Base-by-base conservation (phyloP, 2,113 vertebrate genomes). In the Pachyramphus minor region DNA sequence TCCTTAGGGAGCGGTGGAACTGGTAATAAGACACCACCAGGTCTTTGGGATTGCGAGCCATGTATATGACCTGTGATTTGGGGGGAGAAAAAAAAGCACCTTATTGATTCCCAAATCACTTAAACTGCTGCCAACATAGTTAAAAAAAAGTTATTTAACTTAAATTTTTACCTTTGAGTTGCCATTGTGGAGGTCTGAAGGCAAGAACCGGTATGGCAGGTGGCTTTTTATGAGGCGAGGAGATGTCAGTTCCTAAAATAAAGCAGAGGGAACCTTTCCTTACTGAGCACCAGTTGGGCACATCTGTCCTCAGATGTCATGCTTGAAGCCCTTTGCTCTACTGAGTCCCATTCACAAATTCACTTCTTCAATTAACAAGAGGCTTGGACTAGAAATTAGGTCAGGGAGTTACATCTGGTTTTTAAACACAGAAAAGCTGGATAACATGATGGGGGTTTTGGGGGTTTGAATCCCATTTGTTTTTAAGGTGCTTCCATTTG, bases 1-100 rank as follows among this genome's bases (percentile, higher is more conserved):
- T 99, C 93, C 99, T 97, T 86, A 99, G 98, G 33, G 99, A 99
- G 93, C 99, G 99, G 92, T 99, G 99, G 96, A 99, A 99, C 98
- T 99, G 99, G 83, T 99, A 99, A 88, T 99, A 99, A 56, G 99
- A 99, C 76, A 99, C 99, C 62, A 99, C 99, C 97, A 99, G 97
- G 96, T 99, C 99, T 98, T 99, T 99, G 62, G 99, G 99, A 96
- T 99, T 99, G 11, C 99, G 98, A 55, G 99, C 99, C 99, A 99
- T 99, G 96, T 99, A 99, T 96, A 99, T 99, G 94, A 99, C 99
- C 99, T 99, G 58, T 1, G 56, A 85, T 6, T 59, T 37, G 12
- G 14, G 33, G 14, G 6, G 13, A 6, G 13, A 30, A 16, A 12
- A 47, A 44, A 30, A 41, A 79, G 58, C 18, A 64, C 45, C 41